These are phyloP conservation scores for Conistra vaccinii DNA, from an alignment of 2,888 invertebrate species.

Conservation along the genomic window DNA sequence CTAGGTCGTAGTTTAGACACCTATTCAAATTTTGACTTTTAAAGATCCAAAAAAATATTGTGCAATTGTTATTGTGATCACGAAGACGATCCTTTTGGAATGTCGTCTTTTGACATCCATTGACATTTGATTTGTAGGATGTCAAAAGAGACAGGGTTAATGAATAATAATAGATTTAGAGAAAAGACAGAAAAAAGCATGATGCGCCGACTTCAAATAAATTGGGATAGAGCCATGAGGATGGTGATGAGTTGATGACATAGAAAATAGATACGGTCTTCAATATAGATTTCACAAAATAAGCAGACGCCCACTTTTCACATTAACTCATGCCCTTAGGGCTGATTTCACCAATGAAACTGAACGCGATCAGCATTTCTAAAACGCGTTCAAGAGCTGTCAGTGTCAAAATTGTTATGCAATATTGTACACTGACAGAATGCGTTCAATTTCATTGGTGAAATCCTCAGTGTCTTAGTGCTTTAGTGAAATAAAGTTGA, in stretches of 20 bases:
- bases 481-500: neutral
- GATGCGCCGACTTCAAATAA: neutral
- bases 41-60: slow-evolving; percentile 31
- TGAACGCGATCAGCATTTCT: too few relatives aligned
- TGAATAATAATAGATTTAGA: neutral
- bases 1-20: slow-evolving; percentile 13
- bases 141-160: neutral
- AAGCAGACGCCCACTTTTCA: neutral
- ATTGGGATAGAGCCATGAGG: neutral
- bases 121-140: slow-evolving; percentile 23
- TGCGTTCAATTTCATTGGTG: too few relatives aligned
- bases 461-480: too few relatives aligned
- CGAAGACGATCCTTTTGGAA: slow-evolving; percentile 51
- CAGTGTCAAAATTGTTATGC: too few relatives aligned
- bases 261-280: neutral
- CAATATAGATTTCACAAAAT: neutral
- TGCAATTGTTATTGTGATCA: slow-evolving; percentile 36
- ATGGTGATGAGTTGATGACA: neutral
- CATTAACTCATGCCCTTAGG: neutral
- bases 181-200: neutral
- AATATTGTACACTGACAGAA: too few relatives aligned
- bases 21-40: slow-evolving; percentile 53
- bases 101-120: slow-evolving; percentile 28
- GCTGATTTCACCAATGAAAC: too few relatives aligned
- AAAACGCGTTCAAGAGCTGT: too few relatives aligned